Percentiles rank a stretch among this genome's conserved stretches.
Conservation (phyloP, 2,113 vertebrate genomes). For the Chaenocephalus aceratus region DNA sequence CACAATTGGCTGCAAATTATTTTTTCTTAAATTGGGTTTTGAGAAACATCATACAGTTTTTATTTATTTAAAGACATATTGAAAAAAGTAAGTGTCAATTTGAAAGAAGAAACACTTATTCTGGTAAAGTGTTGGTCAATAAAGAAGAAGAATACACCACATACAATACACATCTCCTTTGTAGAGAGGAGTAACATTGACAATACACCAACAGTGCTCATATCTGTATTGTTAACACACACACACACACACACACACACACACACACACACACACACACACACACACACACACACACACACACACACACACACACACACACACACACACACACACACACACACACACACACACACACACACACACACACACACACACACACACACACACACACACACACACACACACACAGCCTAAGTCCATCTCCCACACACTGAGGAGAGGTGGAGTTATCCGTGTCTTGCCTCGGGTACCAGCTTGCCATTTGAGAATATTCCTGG, state of each 20-base stretch:
- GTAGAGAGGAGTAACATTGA: neutral
- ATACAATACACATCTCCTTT: too few relatives aligned
- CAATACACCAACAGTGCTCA: neutral
- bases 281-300: neutral
- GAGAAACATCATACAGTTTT: neutral
- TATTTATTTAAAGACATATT: neutral
- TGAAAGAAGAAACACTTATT: neutral
- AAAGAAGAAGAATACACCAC: neutral
- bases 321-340: constrained; percentile 8
- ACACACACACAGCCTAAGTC: constrained; percentile 37
- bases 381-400: neutral
- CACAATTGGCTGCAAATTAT: neutral
- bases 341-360: constrained; percentile 5
- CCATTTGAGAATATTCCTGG: constrained; percentile 27
- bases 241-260: neutral
- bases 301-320: neutral
- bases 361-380: neutral
- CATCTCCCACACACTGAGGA: constrained; percentile 54
- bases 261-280: constrained; percentile 6
- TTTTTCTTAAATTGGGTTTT: neutral
- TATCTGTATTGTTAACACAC: neutral
- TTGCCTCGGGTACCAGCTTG: constrained; percentile 38
- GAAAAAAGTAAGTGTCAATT: neutral
- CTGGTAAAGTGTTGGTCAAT: neutral
- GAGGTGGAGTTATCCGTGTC: constrained; percentile 24